phyloP scores from a whole-genome alignment of 2,113 vertebrate genomes.

The Brachyhypopomus occidentalis region DNA sequence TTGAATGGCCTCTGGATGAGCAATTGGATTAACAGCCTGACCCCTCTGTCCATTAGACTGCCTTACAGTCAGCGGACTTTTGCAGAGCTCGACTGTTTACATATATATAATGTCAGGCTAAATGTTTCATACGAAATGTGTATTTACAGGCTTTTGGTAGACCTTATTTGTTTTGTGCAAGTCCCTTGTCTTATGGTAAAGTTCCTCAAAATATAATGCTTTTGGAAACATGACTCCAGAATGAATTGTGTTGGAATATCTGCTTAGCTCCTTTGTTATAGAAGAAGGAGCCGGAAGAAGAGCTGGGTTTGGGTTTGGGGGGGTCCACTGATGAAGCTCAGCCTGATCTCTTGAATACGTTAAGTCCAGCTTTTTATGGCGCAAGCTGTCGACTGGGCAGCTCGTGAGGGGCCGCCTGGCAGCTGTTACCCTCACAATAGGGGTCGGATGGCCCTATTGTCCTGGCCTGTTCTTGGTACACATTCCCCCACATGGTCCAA shows the following conservation, averaged over 20 bases:
- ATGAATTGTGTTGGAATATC: not conserved
- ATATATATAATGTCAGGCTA: not conserved
- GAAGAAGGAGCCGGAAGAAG: not conserved
- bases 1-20: conserved; percentile 30
- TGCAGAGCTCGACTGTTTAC: not conserved
- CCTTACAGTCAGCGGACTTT: not conserved
- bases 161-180: not conserved
- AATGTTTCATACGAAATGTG: not conserved
- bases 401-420: conserved; percentile 53
- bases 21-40: conserved; percentile 34
- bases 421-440: conserved; percentile 59
- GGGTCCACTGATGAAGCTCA: conserved; percentile 6
- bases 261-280: not conserved
- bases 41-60: not conserved
- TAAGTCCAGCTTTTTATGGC: conserved; percentile 50
- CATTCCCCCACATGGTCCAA: conserved; percentile 47
- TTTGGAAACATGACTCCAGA: not conserved
- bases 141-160: too few relatives aligned
- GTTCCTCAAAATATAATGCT: not conserved
- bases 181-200: not conserved
- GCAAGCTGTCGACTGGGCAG: conserved; percentile 51
- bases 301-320: conserved; percentile 11
- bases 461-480: conserved; percentile 18
- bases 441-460: conserved; percentile 50
- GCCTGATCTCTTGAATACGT: conserved; percentile 29